phyloP scores from a whole-genome alignment of 2,113 vertebrate species.

The Solenodon paradoxus region DNA sequence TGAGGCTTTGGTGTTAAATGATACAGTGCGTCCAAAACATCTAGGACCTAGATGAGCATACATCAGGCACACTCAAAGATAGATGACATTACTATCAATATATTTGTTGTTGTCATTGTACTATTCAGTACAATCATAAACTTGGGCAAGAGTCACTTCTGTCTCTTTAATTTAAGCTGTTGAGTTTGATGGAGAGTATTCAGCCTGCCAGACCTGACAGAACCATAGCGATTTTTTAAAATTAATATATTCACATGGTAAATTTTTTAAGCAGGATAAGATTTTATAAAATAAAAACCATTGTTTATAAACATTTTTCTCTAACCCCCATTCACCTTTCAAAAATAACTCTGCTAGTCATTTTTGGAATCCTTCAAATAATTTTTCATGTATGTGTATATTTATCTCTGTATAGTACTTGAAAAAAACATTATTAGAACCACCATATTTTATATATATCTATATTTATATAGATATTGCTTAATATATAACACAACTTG shows the following conservation, averaged over 20 bases:
- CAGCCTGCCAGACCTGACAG: slow-evolving; percentile 14
- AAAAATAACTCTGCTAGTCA: slow-evolving; percentile 13
- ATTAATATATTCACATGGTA: slow-evolving; percentile 1
- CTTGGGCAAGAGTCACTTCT: slow-evolving; percentile 38
- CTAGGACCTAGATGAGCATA: background rate
- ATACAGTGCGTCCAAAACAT: background rate
- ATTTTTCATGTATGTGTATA: background rate
- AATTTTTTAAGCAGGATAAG: slow-evolving; percentile 40
- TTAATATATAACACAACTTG: background rate
- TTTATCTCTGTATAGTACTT: background rate
- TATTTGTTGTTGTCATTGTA: background rate
- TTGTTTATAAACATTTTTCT: background rate
- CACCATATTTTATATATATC: no score
- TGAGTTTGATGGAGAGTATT: slow-evolving; percentile 51
- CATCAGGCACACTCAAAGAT: background rate
- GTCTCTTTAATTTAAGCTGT: slow-evolving; percentile 55
- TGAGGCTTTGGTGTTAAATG: background rate
- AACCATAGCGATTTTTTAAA: slow-evolving; percentile 32
- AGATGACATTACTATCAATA: background rate
- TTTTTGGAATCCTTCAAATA: background rate
- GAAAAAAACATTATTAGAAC: background rate
- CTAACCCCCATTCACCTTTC: background rate
- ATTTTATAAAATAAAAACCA: slow-evolving; percentile 41
- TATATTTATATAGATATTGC: no score
- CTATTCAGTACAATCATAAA: slow-evolving; percentile 4